Evolutionary conservation across 2,888 invertebrate species (phyloP).

Genomic region (Nezara viridula): DNA sequence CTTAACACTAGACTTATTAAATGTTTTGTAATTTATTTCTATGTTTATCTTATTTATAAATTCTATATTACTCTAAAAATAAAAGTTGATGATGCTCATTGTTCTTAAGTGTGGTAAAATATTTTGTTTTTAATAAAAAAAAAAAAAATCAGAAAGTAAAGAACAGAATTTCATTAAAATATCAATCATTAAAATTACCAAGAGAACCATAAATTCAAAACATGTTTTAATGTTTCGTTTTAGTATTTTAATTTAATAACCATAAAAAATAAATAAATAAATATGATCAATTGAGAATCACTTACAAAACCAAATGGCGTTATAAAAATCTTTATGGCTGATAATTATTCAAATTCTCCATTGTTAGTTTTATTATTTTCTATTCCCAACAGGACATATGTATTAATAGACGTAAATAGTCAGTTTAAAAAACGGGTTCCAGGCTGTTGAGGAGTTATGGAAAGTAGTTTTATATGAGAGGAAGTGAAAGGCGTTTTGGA

Average conservation of each 20-base stretch:
- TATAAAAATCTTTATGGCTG: background rate
- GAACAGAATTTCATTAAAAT: too few relatives aligned
- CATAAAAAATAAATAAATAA: background rate
- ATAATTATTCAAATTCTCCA: background rate
- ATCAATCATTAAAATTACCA: background rate
- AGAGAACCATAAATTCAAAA: background rate
- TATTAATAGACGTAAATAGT: background rate
- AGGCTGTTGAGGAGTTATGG: background rate
- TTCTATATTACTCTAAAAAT: too few relatives aligned
- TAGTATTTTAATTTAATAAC: too few relatives aligned
- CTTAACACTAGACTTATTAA: too few relatives aligned
- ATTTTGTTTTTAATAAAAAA: too few relatives aligned
- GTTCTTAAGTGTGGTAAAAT: too few relatives aligned
- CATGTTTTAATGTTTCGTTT: too few relatives aligned
- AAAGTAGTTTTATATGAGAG: conserved; percentile 26
- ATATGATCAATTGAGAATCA: background rate
- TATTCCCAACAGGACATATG: background rate
- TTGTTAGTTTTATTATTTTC: background rate
- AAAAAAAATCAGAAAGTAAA: too few relatives aligned
- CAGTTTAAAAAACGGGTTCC: background rate
- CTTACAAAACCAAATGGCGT: background rate
- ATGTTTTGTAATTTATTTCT: too few relatives aligned
- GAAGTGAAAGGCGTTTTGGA: conserved; percentile 18
- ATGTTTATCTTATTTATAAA: too few relatives aligned
- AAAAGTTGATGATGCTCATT: too few relatives aligned